phyloP scores from a whole-genome alignment of 2,888 invertebrate species.

The Charanyca ferruginea region DNA sequence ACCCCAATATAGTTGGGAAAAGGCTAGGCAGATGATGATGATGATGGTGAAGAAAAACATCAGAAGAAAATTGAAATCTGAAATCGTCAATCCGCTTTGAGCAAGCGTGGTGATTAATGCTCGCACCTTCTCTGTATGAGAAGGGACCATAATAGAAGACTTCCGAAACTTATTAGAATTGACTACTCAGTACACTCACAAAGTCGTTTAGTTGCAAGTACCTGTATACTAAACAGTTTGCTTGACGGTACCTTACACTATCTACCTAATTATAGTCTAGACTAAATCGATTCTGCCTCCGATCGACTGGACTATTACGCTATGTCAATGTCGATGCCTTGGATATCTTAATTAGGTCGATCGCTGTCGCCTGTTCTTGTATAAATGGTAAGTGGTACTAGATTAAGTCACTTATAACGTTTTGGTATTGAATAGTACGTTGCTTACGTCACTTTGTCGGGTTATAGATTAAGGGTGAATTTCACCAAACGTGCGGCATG shows the following conservation, averaged over 20 bases:
- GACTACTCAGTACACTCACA: no score
- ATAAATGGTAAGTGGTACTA: constrained; percentile 6
- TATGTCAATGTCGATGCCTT: constrained; percentile 29
- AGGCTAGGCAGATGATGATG: no score
- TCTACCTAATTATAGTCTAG: constrained; percentile 19
- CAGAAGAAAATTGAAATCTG: no score
- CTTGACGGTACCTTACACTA: neutral
- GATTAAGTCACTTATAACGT: constrained; percentile 11
- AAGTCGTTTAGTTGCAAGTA: no score
- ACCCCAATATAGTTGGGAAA: no score
- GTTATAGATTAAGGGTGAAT: neutral
- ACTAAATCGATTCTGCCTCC: constrained; percentile 36
- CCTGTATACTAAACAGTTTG: neutral
- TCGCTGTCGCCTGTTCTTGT: constrained; percentile 33
- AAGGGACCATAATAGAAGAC: no score
- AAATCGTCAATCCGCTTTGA: no score
- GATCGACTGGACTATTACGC: constrained; percentile 26
- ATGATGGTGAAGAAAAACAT: no score
- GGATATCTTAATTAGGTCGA: constrained; percentile 49
- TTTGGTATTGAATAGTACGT: neutral
- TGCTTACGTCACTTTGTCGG: neutral
- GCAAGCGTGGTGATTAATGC: no score
- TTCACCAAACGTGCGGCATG: no score
- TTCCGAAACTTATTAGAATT: no score
- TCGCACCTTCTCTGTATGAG: no score